These are phyloP conservation scores for Enteromius radiatus DNA, from an alignment of 2,797 vertebrate species.

Conservation along the genomic window DNA sequence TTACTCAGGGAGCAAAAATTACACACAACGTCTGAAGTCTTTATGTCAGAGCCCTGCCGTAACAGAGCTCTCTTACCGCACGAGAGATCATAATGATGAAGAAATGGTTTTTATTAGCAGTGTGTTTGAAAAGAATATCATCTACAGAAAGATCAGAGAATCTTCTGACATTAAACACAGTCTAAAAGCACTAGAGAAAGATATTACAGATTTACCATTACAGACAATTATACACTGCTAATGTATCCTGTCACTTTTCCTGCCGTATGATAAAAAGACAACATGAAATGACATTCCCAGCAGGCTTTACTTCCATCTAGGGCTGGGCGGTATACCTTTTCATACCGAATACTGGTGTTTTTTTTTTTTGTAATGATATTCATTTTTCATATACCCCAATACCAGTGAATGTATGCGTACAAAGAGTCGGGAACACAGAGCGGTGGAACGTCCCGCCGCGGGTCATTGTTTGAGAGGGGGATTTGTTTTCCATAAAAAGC, in stretches of 20 bases:
- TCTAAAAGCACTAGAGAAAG: neutral
- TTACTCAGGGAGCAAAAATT: neutral
- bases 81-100: neutral
- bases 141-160: neutral
- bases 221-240: neutral
- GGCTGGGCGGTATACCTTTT: too few species aligned
- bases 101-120: neutral
- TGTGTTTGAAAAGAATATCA: neutral
- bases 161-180: neutral
- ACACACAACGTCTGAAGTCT: neutral
- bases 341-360: too few species aligned
- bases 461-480: too few species aligned
- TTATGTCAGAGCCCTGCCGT: constrained; percentile 1
- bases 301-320: neutral
- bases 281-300: neutral
- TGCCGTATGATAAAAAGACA: neutral
- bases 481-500: neutral
- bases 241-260: neutral
- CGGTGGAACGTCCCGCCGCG: too few species aligned
- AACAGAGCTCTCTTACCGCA: neutral
- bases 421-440: too few species aligned
- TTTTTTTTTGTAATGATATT: too few species aligned
- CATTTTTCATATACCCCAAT: too few species aligned
- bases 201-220: neutral
- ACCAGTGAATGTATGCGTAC: too few species aligned